A percentile compares a stretch with the other conserved stretches of the same genome.
Evolutionary conservation across 2,888 invertebrate genomes (phyloP).

Genomic region (Macrosiphum euphorbiae): DNA sequence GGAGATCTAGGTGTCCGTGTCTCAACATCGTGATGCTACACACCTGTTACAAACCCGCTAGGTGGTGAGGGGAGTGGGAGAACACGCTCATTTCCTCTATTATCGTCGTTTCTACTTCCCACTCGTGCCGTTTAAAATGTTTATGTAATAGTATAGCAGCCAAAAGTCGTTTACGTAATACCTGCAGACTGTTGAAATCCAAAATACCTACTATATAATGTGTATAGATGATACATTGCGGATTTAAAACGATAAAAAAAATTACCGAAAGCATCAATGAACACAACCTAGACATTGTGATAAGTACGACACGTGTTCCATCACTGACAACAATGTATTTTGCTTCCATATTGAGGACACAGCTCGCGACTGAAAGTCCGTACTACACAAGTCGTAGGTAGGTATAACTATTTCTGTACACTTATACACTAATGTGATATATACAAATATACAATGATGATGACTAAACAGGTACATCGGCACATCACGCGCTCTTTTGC

Average conservation of each 20-base stretch:
- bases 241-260: neutral
- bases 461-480: too few species aligned
- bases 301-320: neutral
- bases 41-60: neutral
- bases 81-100: neutral
- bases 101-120: neutral
- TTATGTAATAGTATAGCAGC: neutral
- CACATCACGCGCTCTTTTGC: too few species aligned
- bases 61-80: neutral
- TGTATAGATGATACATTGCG: neutral
- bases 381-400: neutral
- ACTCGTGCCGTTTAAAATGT: neutral
- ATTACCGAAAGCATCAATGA: neutral
- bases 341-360: neutral
- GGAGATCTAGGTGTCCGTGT: neutral
- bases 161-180: conserved; percentile 1
- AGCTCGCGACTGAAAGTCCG: neutral
- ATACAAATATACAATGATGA: too few species aligned
- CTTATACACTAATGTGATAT: neutral
- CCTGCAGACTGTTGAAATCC: neutral
- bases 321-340: neutral
- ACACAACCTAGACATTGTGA: neutral
- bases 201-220: neutral
- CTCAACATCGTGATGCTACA: neutral
- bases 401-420: neutral